Base-by-base conservation (phyloP, 1,140 invertebrate species). In the Ganaspis sp. region DNA sequence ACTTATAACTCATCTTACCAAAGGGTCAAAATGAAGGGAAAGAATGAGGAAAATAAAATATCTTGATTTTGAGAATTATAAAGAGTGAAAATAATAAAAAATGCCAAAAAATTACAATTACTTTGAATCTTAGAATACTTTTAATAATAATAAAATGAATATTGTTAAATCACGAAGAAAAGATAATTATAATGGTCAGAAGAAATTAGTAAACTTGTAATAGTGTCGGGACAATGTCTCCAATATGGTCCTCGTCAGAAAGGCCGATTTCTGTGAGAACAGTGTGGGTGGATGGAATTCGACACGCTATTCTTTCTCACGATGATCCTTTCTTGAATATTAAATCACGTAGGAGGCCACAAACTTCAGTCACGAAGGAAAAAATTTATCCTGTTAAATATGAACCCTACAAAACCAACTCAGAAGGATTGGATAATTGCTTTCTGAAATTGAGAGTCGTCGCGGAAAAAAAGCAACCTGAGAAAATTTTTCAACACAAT, bases 171-270 rank as follows among this genome's bases (percentile, higher is more conserved):
- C n/a, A n/a, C n/a, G n/a, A n/a, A n/a, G n/a, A n/a, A n/a, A n/a
- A n/a, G n/a, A n/a, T n/a, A n/a, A n/a, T n/a, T n/a, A n/a, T n/a
- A n/a, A n/a, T n/a, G n/a, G n/a, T n/a, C n/a, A n/a, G n/a, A n/a
- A n/a, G n/a, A 23, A 17, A 17, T 19, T 4, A 17, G 19, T 17
- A 49, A 49, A 49, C 12, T 19, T 3, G 8, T 5, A 49, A 19
- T 17, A 17, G 12, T 64, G 9, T 26, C 4, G 9, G 4, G 64
- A 81, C 83, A 77, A 91, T 91, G 90, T 85, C 90, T 17, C 88
- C 91, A 15, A 92, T 92, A 78, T 95, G 95, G 95, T 93, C 94
- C 82, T 94, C 94, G 11, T 95, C 95, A 29, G 92, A 93, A 81
- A 90, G 94, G 84, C 94, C 95, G 38, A 91, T 95, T 77, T 95